Base-by-base conservation (phyloP, 2,113 vertebrate genomes). In the Anolis sagrei region DNA sequence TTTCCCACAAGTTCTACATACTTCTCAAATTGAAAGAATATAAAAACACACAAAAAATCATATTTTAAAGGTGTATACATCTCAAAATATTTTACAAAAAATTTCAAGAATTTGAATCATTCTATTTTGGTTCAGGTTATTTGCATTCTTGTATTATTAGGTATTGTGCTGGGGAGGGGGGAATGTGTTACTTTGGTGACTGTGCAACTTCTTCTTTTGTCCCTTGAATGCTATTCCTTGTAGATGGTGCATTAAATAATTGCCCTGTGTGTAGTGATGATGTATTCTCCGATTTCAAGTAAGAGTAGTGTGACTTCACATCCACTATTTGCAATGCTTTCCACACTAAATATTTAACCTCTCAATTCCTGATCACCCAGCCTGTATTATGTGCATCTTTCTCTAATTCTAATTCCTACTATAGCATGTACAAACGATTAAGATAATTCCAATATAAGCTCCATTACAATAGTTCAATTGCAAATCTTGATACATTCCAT, bases 351-450 rank as follows among this genome's bases (percentile, higher is more conserved):
- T n/a, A 34, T 2, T 58, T 18, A 19, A 58, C 18, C 54, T 18
- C 14, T 18, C n/a, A 36, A 27, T 78, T 79, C 36, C 21, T 14
- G 62, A 78, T 18, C 19, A 2, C 9, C 18, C 58, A 29, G 21
- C 49, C 23, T 79, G 76, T 21, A 62, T 62, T n/a, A 58, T 32
- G 18, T 58, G 29, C 13, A 7, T 9, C 36, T 62, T 10, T 79
- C 54, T 14, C 3, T 58, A 58, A 18, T 16, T 13, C 13, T 58
- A 58, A 58, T 58, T 58, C 54, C 11, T 58, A 16, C 54, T 70
- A 18, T 3, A 78, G 32, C 48, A 19, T 62, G 90, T 70, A 11
- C 64, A 61, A 89, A 91, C 87, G 80, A 74, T 83, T 74, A 7
- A 27, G 7, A 11, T 29, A 44, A 34, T 16, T 27, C 25, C 49